phyloP scores from a whole-genome alignment of 1,140 invertebrate genomes.

The Conus ventricosus region DNA sequence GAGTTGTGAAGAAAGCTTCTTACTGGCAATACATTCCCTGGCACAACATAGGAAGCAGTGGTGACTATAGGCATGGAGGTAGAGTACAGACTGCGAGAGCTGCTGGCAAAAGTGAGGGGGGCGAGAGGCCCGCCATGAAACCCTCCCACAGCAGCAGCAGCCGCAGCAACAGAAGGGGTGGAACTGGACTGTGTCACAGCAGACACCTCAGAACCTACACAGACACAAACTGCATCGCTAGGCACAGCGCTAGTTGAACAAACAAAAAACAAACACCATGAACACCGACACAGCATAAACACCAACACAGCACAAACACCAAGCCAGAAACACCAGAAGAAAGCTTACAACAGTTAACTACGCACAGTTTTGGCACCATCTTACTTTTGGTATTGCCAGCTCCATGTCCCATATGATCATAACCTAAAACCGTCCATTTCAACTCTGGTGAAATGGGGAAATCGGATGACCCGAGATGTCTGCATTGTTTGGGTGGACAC shows the following conservation, averaged over 20 bases:
- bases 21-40: slow-evolving; percentile 55
- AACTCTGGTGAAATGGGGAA: no score
- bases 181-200: not conserved
- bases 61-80: slow-evolving; percentile 56
- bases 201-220: slow-evolving; percentile 46
- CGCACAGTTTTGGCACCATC: no score
- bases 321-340: not conserved
- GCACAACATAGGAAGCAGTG: slow-evolving; percentile 57
- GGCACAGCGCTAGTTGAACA: not conserved
- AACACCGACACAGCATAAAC: not conserved
- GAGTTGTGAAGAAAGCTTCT: slow-evolving; percentile 2
- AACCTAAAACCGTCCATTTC: no score
- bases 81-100: slow-evolving; percentile 42
- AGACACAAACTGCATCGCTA: slow-evolving; percentile 35
- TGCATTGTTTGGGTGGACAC: no score
- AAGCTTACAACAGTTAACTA: not conserved
- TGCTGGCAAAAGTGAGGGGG: slow-evolving; percentile 46
- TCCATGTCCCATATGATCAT: no score
- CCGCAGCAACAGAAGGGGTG: slow-evolving; percentile 27
- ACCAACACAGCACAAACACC: not conserved
- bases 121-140: slow-evolving; percentile 51
- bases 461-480: no score
- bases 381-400: no score
- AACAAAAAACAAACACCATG: no score
- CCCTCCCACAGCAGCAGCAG: slow-evolving; percentile 44